Percentiles rank a stretch among this genome's conserved stretches.
phyloP scores from a whole-genome alignment of 2,113 vertebrate genomes.

The Rhabdornis inornatus region DNA sequence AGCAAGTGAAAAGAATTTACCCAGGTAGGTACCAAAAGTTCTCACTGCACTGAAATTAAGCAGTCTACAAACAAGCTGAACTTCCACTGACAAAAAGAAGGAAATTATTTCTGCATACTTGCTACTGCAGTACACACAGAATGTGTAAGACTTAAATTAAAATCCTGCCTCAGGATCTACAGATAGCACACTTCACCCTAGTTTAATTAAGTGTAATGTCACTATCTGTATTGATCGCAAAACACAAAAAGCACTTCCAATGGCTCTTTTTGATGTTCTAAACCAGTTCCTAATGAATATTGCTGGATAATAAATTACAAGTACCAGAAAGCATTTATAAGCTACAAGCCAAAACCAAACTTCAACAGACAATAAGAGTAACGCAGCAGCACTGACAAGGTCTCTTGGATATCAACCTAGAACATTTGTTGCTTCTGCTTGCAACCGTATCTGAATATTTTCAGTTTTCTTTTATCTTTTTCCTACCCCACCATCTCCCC shows the following conservation, averaged over 20 bases:
- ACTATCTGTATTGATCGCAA: not conserved
- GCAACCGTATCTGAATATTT: not conserved
- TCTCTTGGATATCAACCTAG: not conserved
- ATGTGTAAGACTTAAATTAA: constrained; percentile 18
- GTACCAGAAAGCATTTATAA: constrained; percentile 1
- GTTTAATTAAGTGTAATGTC: constrained; percentile 43
- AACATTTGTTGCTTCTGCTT: not conserved
- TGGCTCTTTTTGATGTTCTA: not conserved
- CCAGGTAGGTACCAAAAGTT: not conserved
- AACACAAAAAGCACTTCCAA: not conserved
- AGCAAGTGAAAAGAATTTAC: not conserved
- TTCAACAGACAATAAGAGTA: not conserved
- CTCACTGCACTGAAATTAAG: not conserved
- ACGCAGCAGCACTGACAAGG: not conserved
- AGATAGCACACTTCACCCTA: not conserved
- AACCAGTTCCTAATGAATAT: not conserved
- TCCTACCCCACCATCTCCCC: not conserved
- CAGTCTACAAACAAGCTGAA: not conserved
- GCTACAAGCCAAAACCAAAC: not conserved
- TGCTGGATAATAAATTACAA: not conserved
- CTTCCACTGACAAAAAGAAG: not conserved
- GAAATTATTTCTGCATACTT: not conserved
- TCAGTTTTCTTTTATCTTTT: not conserved
- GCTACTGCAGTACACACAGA: not conserved
- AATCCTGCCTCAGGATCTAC: constrained; percentile 10